Conservation (phyloP, 2,113 vertebrate genomes). For the Leucoraja erinaceus region DNA sequence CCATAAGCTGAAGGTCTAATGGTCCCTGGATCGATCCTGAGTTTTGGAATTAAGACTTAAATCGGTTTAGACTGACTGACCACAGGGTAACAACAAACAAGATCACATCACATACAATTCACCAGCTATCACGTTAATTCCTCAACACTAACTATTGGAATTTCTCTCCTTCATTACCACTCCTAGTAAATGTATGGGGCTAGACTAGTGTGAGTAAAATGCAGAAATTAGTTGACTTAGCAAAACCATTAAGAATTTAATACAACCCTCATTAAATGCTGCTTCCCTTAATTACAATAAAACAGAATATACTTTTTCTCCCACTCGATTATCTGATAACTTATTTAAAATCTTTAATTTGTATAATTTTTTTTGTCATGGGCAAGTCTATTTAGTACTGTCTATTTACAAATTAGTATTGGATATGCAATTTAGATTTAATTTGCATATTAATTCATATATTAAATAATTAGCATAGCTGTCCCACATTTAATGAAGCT, state of each 20-base stretch:
- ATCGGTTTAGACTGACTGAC: neutral
- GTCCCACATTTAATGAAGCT: conserved; percentile 17
- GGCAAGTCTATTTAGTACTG: conserved; percentile 31
- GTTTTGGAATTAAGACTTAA: neutral
- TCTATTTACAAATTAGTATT: conserved; percentile 36
- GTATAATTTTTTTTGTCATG: conserved; percentile 35
- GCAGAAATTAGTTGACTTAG: neutral
- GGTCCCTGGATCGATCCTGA: too few species aligned
- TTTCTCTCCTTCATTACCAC: neutral
- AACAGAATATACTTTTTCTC: neutral
- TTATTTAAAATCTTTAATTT: conserved; percentile 37
- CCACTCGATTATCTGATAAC: conserved; percentile 12
- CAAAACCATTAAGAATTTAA: neutral
- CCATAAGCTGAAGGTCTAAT: too few species aligned
- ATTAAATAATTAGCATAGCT: conserved; percentile 33
- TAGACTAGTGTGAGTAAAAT: neutral
- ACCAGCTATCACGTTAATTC: neutral
- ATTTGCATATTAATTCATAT: conserved; percentile 36
- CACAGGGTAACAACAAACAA: conserved; percentile 2
- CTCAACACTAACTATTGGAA: neutral
- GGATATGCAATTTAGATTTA: conserved; percentile 37
- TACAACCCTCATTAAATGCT: neutral
- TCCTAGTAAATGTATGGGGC: neutral
- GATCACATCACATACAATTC: neutral
- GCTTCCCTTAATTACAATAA: neutral